phyloP scores from a whole-genome alignment of 2,888 invertebrate genomes.

The Hyles lineata region DNA sequence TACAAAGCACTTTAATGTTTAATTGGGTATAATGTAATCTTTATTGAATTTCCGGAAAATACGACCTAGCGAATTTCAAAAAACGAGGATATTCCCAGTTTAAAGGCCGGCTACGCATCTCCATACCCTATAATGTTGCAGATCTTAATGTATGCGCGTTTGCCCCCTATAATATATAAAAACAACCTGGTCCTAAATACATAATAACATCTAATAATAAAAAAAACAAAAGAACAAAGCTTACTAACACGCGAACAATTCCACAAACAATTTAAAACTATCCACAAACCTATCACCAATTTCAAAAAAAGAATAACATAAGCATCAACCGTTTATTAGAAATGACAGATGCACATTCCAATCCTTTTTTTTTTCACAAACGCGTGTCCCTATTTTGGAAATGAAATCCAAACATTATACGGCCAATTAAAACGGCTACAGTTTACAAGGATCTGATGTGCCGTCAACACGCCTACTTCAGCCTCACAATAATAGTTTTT shows the following conservation, averaged over 20 bases:
- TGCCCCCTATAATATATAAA: too few species aligned
- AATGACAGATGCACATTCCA: slow-evolving; percentile 57
- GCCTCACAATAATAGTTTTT: slow-evolving; percentile 70
- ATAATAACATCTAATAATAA: too few species aligned
- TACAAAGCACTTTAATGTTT: too few species aligned
- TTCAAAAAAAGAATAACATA: slow-evolving; percentile 6
- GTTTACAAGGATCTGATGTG: slow-evolving; percentile 57
- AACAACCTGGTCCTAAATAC: too few species aligned
- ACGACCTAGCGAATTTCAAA: too few species aligned
- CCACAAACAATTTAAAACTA: not conserved
- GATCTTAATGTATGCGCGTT: too few species aligned
- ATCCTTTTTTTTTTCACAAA: slow-evolving; percentile 48
- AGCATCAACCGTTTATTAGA: slow-evolving; percentile 27
- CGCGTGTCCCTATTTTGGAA: slow-evolving; percentile 56
- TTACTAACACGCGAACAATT: not conserved
- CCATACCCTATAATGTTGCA: too few species aligned
- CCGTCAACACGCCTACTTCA: slow-evolving; percentile 62
- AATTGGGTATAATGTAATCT: too few species aligned
- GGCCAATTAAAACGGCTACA: slow-evolving; percentile 73
- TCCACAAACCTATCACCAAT: not conserved
- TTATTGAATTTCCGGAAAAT: too few species aligned
- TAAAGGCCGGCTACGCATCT: too few species aligned
- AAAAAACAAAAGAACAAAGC: too few species aligned
- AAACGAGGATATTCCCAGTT: too few species aligned
- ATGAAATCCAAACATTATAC: slow-evolving; percentile 71